These are phyloP conservation scores for Clistopyga incitator DNA, from an alignment of 2,888 invertebrate genomes.

Conservation along the genomic window DNA sequence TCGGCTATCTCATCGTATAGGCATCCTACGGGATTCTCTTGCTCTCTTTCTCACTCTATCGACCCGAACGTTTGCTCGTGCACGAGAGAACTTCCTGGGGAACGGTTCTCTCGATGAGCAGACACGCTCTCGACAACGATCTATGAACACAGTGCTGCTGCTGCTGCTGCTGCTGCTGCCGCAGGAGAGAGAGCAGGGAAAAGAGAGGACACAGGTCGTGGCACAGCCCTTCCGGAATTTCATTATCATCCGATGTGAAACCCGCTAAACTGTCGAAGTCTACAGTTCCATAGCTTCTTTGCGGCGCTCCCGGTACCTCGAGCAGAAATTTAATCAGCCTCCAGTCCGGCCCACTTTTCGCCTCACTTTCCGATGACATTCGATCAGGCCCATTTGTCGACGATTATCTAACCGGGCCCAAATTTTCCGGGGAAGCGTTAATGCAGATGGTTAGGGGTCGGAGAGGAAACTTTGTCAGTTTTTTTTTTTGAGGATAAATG, in stretches of 20 bases:
- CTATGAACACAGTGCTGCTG: constrained; percentile 74
- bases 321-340: constrained; percentile 2
- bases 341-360: not conserved
- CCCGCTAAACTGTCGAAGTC: constrained; percentile 79
- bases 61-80: constrained; percentile 13
- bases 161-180: too few relatives aligned
- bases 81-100: constrained; percentile 47
- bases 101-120: constrained; percentile 60
- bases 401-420: not conserved
- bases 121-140: constrained; percentile 70
- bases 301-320: constrained; percentile 29
- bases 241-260: constrained; percentile 80
- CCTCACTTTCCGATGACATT: not conserved
- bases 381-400: not conserved
- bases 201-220: constrained; percentile 53
- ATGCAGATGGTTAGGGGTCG: too few relatives aligned
- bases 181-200: constrained; percentile 43
- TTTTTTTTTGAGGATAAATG: too few relatives aligned
- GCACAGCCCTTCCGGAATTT: constrained; percentile 76
- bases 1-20: constrained; percentile 26
- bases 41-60: constrained; percentile 7
- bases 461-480: not conserved
- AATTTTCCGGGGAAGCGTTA: too few relatives aligned
- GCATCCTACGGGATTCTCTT: not conserved
- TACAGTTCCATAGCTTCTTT: constrained; percentile 72